Conservation (phyloP, 2,113 vertebrate genomes). For the Festucalex cinctus region DNA sequence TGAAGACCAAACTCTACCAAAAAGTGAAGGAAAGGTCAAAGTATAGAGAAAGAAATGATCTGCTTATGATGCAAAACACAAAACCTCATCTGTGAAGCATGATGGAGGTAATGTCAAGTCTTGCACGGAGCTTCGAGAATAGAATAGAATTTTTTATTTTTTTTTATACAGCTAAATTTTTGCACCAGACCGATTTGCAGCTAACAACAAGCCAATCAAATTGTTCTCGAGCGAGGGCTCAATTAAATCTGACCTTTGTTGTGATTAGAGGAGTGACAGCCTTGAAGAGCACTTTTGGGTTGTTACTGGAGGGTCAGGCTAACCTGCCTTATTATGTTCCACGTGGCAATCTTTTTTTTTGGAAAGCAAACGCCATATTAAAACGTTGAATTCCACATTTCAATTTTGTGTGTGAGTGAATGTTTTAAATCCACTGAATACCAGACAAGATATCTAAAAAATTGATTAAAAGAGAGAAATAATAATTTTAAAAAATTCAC, state of each 20-base stretch:
- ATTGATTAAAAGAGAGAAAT: constrained; percentile 12
- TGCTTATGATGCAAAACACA: no score
- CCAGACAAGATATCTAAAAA: constrained; percentile 9
- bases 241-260: constrained; percentile 37
- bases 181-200: background rate
- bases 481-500: constrained; percentile 9
- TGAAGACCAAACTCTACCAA: no score
- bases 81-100: no score
- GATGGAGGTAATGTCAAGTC: no score
- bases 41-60: no score
- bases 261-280: constrained; percentile 34
- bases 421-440: constrained; percentile 31
- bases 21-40: no score
- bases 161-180: background rate
- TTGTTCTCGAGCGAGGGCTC: constrained; percentile 21
- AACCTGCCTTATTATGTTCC: constrained; percentile 25
- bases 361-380: constrained; percentile 1
- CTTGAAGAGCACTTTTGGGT: constrained; percentile 38
- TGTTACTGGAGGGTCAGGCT: constrained; percentile 26
- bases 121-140: no score
- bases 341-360: constrained; percentile 12
- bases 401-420: constrained; percentile 24
- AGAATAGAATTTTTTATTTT: no score
- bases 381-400: constrained; percentile 25
- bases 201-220: constrained; percentile 3